Percentiles rank a stretch among this genome's conserved stretches.
Conservation (phyloP, 2,888 invertebrate genomes). For the Pollenia amentaria region DNA sequence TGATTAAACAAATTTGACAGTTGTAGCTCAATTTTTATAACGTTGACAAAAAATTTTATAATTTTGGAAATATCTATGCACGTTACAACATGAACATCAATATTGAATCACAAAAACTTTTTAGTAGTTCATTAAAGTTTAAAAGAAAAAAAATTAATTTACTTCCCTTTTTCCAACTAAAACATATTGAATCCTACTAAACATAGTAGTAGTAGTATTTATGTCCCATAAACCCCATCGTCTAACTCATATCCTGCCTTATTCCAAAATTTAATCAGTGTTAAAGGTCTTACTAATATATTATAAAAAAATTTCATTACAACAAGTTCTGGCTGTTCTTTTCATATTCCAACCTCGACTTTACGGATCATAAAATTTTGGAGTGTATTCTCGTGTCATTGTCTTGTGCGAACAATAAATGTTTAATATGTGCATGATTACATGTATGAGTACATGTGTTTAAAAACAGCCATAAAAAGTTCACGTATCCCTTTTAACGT, state of each 20-base stretch:
- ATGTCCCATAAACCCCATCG: background rate
- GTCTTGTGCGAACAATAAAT: conserved; percentile 25
- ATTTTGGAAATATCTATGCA: too few species aligned
- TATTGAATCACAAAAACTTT: too few species aligned
- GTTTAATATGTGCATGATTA: background rate
- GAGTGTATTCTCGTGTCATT: conserved; percentile 23
- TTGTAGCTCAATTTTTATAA: too few species aligned
- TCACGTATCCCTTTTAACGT: conserved; percentile 42
- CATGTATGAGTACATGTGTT: conserved; percentile 11
- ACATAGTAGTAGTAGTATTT: background rate
- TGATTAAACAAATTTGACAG: too few species aligned
- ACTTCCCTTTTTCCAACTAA: background rate
- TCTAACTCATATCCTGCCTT: background rate
- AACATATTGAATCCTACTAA: too few species aligned
- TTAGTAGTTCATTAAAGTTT: too few species aligned
- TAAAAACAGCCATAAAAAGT: conserved; percentile 21
- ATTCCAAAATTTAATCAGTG: conserved; percentile 30
- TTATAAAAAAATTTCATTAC: conserved; percentile 16
- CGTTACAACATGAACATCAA: too few species aligned
- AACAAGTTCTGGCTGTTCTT: conserved; percentile 11
- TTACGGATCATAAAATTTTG: conserved; percentile 56
- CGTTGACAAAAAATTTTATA: too few species aligned
- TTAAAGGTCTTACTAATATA: conserved; percentile 36
- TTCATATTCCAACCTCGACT: conserved; percentile 12
- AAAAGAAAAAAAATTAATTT: too few species aligned